Evolutionary conservation across 2,888 invertebrate species (phyloP), one percentile per base, ranked within the genome.

Genomic region (Machimus atricapillus): DNA sequence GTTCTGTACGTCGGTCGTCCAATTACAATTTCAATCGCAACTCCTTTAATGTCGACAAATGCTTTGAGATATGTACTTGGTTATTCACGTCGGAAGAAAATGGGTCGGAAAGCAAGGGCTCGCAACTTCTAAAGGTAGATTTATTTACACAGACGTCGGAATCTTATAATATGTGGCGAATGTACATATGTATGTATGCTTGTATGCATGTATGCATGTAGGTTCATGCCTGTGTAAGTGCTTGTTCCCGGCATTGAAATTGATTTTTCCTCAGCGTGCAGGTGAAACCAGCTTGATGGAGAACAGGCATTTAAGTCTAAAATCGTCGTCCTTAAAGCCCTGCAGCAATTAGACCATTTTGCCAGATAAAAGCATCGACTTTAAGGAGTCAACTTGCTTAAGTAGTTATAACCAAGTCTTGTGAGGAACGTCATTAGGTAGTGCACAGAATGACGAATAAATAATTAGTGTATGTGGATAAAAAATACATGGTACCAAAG

Each of bases 401-500:
- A 66, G 52, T n/a, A n/a, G 23, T 12, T 66, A n/a, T n/a, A 66
- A 66, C 58, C 58, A 6, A 58, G 58, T 23, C 58, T 23, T 58
- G 23, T 8, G 27, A 66, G 27, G 66, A 52, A 52, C 66, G 66
- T 66, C 23, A 66, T 66, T 66, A 66, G 9, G 12, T 19, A 12
- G 66, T 8, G 12, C 27, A 23, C 27, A 66, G 12, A 66, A 66
- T 23, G 23, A 66, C 12, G 12, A 66, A 66, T 66, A 23, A 66
- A 66, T 66, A 66, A 66, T 66, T 27, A 7, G 7, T 40, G 81
- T 37, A 34, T 73, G 9, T 34, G 78, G 73, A 87, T 79, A 81
- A 52, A 87, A 87, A 85, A 86, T 85, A 46, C 52, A 87, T 79
- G 79, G 52, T 73, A 79, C n/a, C 46, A 87, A 87, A 87, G 74